Base-by-base conservation (phyloP, 30 jellyfish, hydroid and myxozoan genomes). In the Aurelia aurita complex sp. Pacific region DNA sequence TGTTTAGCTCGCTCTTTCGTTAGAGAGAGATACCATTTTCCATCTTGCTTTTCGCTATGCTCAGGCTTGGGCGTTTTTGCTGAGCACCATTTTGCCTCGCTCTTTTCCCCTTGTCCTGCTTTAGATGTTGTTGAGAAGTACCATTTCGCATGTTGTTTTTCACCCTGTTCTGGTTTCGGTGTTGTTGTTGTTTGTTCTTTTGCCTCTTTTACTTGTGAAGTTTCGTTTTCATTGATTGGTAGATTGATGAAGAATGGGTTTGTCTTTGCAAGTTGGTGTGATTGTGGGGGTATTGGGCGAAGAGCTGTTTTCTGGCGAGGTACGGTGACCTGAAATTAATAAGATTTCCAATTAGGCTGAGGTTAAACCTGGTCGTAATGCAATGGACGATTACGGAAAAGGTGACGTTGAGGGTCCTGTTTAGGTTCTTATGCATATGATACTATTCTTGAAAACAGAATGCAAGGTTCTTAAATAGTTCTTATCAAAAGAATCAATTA, bases 1-100 rank as follows among this genome's bases (percentile, higher is more conserved):
- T 87, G 90, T 14, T 69, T 70, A 15, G 85, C 96, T 17, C 90
- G 74, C n/a, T 69, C 90, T 59, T 79, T 60, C 90, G 69, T 77
- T 53, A 74, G 50, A 17, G 53, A 14, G 68, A 86, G 76, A 71
- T 86, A 86, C 95, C 95, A 86, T 19, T 52, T 54, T 52, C 81
- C 59, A 43, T 71, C 78, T 50, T 65, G 85, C 69, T 74, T 46
- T 46, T 46, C 57, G 57, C 57, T 46, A 46, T 46, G 57, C 11
- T 46, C 15, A 0, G 57, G 57, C 57, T 7, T 9, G 4, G 57
- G 4, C 32, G 50, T 5, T 74, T 60, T 51, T 67, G 72, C 23
- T 11, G 17, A 34, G 35, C 54, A 40, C 55, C 55, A 16, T 74
- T 50, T 61, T 23, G 5, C 36, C 5, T 61, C 36, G 40, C 38